These are phyloP conservation scores for Conops quadrifasciatus DNA, from an alignment of 2,888 invertebrate species.

Conservation along the genomic window DNA sequence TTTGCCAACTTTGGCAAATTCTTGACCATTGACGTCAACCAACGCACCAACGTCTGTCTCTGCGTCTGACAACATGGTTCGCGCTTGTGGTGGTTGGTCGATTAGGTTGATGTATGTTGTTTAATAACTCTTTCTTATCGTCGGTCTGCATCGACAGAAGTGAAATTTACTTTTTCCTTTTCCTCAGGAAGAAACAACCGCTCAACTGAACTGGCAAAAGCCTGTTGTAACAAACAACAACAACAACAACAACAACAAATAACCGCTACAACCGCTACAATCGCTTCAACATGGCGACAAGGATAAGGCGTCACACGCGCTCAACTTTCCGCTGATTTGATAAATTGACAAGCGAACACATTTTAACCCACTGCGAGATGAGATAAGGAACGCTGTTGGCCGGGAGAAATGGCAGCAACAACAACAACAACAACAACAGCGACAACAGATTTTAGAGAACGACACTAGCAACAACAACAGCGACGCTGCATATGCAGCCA, in stretches of 20 bases:
- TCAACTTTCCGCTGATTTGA: conserved; percentile 37
- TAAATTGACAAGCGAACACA: conserved; percentile 38
- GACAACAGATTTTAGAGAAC: neutral
- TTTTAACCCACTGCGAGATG: conserved; percentile 37
- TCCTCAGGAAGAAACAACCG: too few relatives aligned
- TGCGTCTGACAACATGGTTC: neutral
- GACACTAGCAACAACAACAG: neutral
- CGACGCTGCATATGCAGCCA: neutral
- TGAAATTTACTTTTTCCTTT: conserved; percentile 36
- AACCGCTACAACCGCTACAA: neutral
- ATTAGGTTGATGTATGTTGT: neutral
- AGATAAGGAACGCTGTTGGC: conserved; percentile 25
- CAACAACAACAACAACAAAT: conserved; percentile 6
- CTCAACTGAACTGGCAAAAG: conserved; percentile 5
- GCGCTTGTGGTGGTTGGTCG: neutral
- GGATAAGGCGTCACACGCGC: conserved; percentile 39
- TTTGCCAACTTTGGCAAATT: too few relatives aligned
- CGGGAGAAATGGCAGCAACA: conserved; percentile 1
- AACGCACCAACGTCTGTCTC: neutral
- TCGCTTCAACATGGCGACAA: conserved; percentile 29
- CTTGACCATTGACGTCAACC: too few relatives aligned
- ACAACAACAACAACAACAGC: conserved; percentile 12
- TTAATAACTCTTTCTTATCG: conserved; percentile 35
- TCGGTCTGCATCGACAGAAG: conserved; percentile 32
- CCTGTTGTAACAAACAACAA: conserved; percentile 14